These are phyloP conservation scores for Patella pellucida DNA, from an alignment of 2,888 invertebrate genomes.

Conservation along the genomic window DNA sequence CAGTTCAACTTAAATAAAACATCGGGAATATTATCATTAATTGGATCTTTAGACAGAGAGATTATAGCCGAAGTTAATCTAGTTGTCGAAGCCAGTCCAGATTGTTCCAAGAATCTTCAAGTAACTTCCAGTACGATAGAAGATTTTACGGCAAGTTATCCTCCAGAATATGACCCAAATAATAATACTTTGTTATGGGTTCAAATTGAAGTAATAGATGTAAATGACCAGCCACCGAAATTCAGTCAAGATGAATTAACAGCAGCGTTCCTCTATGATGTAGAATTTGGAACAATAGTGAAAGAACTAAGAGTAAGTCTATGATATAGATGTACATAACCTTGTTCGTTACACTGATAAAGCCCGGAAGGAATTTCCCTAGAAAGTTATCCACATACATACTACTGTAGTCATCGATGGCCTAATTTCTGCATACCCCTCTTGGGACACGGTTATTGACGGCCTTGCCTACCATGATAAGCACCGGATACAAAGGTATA, in stretches of 20 bases:
- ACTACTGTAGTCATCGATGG: too few relatives aligned
- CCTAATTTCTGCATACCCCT: too few relatives aligned
- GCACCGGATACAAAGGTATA: too few relatives aligned
- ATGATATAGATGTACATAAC: too few relatives aligned
- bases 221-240: conserved; percentile 91
- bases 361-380: too few relatives aligned
- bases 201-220: conserved; percentile 78
- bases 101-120: conserved; percentile 38
- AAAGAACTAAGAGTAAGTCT: conserved; percentile 48
- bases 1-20: conserved; percentile 37
- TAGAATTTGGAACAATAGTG: conserved; percentile 83
- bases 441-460: too few relatives aligned
- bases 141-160: conserved; percentile 15
- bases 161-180: conserved; percentile 30
- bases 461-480: too few relatives aligned
- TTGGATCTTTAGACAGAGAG: conserved; percentile 52
- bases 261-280: conserved; percentile 94
- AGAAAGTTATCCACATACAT: too few relatives aligned
- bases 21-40: conserved; percentile 36
- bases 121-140: conserved; percentile 1
- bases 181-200: conserved; percentile 55
- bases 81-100: conserved; percentile 51
- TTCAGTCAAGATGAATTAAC: conserved; percentile 86
- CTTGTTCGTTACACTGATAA: too few relatives aligned
- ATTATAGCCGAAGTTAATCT: conserved; percentile 31